Percentiles rank a stretch among this genome's conserved stretches.
phyloP scores from a whole-genome alignment of 2,888 invertebrate genomes.

The Agrilus cyanescens region DNA sequence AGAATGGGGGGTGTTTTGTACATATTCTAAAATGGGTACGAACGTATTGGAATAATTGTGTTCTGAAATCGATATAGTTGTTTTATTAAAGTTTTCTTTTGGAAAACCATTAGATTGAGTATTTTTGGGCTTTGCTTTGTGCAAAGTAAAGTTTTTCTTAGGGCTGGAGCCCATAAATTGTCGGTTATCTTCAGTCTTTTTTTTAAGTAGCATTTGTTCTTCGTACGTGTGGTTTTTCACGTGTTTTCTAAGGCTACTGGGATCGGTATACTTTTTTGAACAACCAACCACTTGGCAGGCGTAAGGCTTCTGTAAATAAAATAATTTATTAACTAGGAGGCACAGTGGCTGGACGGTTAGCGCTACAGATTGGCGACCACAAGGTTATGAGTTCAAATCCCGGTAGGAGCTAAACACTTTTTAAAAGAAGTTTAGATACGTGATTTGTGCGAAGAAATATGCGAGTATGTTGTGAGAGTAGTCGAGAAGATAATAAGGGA shows the following conservation, averaged over 20 bases:
- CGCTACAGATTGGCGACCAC: too few relatives aligned
- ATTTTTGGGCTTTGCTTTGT: conserved; percentile 4
- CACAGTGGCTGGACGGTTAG: too few relatives aligned
- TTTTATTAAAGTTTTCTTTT: conserved; percentile 2
- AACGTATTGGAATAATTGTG: conserved; percentile 18
- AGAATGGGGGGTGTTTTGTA: conserved; percentile 1
- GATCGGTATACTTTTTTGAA: conserved; percentile 86
- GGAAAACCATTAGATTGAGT: conserved; percentile 6
- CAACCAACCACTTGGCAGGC: conserved; percentile 82
- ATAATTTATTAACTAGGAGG: too few relatives aligned
- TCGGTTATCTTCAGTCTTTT: conserved; percentile 15
- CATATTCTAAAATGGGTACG: conserved; percentile 7
- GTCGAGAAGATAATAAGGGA: too few relatives aligned
- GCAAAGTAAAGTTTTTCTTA: not conserved
- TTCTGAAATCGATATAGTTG: conserved; percentile 10
- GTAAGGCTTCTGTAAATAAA: conserved; percentile 73
- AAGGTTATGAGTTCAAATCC: too few relatives aligned
- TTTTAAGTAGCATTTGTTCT: conserved; percentile 33
- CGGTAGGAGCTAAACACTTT: too few relatives aligned
- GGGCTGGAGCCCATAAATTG: not conserved
- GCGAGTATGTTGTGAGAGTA: too few relatives aligned
- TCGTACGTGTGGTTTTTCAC: conserved; percentile 63
- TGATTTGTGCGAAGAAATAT: too few relatives aligned
- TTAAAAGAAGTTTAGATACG: too few relatives aligned
- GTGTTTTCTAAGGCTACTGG: conserved; percentile 85